A percentile compares a stretch with the other conserved stretches of the same genome.
Evolutionary conservation across 2,888 invertebrate genomes (phyloP).

Genomic region (Acanthococcus lagerstroemiae): DNA sequence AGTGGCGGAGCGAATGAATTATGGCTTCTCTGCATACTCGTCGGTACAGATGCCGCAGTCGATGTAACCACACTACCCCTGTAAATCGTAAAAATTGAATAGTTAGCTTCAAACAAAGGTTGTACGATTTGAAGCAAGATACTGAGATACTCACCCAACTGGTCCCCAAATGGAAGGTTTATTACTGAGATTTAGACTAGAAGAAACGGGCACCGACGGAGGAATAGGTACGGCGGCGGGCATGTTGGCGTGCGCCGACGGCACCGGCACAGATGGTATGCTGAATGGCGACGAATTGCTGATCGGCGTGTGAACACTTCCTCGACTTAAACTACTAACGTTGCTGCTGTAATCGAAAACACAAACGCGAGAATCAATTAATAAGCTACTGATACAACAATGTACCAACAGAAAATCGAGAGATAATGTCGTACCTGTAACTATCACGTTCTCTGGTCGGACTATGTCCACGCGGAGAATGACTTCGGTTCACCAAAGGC

Average conservation of each 20-base stretch:
- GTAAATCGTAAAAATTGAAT: not conserved
- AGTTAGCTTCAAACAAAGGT: constrained; percentile 17
- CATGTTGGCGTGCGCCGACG: constrained; percentile 35
- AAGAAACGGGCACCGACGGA: constrained; percentile 47
- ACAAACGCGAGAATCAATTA: constrained; percentile 8
- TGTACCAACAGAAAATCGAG: not conserved
- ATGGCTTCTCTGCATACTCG: constrained; percentile 36
- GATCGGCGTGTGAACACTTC: constrained; percentile 48
- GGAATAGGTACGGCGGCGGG: constrained; percentile 39
- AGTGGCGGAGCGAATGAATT: constrained; percentile 54
- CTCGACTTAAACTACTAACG: constrained; percentile 70
- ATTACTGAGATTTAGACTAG: constrained; percentile 50
- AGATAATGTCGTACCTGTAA: constrained; percentile 55
- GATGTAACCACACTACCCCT: constrained; percentile 35
- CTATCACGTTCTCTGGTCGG: constrained; percentile 72
- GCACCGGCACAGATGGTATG: constrained; percentile 34
- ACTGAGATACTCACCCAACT: constrained; percentile 36
- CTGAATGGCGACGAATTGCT: constrained; percentile 38
- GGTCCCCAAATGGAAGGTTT: constrained; percentile 43
- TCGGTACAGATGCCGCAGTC: constrained; percentile 44
- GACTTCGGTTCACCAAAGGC: constrained; percentile 45
- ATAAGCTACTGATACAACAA: not conserved
- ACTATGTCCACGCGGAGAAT: constrained; percentile 68
- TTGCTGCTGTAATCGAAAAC: constrained; percentile 54
- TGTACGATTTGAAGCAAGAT: not conserved